Evolutionary conservation across 2,113 vertebrate species (phyloP).

Genomic region (Cheirogaleus medius): DNA sequence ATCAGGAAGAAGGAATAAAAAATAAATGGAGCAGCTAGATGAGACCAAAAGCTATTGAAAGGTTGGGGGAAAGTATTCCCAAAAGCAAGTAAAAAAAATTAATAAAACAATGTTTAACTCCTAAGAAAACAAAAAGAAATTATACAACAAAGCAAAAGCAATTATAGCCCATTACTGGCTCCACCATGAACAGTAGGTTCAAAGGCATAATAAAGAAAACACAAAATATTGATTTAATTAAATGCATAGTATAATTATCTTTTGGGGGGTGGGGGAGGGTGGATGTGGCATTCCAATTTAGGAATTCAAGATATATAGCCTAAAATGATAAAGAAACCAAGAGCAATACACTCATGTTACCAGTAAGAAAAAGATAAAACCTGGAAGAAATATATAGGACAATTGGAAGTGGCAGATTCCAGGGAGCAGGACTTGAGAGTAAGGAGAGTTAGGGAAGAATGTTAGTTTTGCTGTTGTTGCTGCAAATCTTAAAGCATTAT

Average conservation of each 20-base stretch:
- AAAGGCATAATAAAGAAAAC: constrained; percentile 28
- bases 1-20: background rate
- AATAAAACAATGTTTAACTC: background rate
- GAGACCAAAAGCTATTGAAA: background rate
- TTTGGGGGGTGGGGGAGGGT: background rate
- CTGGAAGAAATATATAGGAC: background rate
- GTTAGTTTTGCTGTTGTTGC: background rate
- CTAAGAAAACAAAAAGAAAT: background rate
- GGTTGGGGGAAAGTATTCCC: background rate
- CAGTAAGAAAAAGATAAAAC: background rate
- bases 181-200: background rate
- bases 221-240: constrained; percentile 41
- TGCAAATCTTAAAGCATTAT: background rate
- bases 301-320: background rate
- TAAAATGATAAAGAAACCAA: constrained; percentile 16
- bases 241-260: background rate
- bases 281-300: background rate
- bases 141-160: background rate
- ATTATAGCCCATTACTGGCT: constrained; percentile 13
- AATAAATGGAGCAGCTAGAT: background rate
- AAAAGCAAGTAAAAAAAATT: background rate
- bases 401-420: background rate
- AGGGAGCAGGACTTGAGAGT: rapidly evolving
- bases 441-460: rapidly evolving
- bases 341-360: background rate